Conservation (phyloP, 2,113 vertebrate genomes). For the Marcusenius ussheri region DNA sequence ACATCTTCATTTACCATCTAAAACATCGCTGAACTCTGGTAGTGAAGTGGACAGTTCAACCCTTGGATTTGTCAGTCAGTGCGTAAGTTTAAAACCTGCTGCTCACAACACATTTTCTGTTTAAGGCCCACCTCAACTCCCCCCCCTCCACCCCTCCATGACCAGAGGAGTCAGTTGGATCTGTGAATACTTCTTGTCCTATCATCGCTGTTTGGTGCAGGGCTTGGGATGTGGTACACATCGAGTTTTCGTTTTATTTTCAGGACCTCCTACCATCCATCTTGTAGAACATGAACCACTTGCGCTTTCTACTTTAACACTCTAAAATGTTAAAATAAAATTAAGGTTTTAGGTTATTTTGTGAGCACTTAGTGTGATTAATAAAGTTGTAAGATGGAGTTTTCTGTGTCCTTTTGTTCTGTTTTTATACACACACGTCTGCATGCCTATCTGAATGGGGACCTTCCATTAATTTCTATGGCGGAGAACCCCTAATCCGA, state of each 20-base stretch:
- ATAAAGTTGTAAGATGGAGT: constrained; percentile 58
- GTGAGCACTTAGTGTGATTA: constrained; percentile 72
- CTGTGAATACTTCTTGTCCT: constrained; percentile 29
- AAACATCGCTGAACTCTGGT: not conserved
- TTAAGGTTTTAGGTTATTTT: constrained; percentile 57
- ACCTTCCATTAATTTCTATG: too few relatives aligned
- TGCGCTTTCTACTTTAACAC: constrained; percentile 60
- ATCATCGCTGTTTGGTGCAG: constrained; percentile 27
- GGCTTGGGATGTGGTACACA: constrained; percentile 49
- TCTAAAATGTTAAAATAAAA: constrained; percentile 54
- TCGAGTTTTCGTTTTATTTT: constrained; percentile 34
- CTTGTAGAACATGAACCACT: constrained; percentile 57
- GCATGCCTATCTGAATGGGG: not conserved
- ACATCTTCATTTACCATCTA: not conserved
- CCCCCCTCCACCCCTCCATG: constrained; percentile 13
- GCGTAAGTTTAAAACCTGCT: not conserved
- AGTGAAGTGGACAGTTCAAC: not conserved
- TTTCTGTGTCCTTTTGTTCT: constrained; percentile 28
- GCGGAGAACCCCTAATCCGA: not conserved
- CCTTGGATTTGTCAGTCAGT: not conserved
- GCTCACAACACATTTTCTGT: not conserved
- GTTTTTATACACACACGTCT: not conserved
- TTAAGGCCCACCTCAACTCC: not conserved
- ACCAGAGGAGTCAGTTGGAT: constrained; percentile 2
- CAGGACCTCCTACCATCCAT: constrained; percentile 36